Percentiles rank a stretch among this genome's conserved stretches.
Evolutionary conservation across 2,113 vertebrate species (phyloP).

Genomic region (Plecotus auritus): DNA sequence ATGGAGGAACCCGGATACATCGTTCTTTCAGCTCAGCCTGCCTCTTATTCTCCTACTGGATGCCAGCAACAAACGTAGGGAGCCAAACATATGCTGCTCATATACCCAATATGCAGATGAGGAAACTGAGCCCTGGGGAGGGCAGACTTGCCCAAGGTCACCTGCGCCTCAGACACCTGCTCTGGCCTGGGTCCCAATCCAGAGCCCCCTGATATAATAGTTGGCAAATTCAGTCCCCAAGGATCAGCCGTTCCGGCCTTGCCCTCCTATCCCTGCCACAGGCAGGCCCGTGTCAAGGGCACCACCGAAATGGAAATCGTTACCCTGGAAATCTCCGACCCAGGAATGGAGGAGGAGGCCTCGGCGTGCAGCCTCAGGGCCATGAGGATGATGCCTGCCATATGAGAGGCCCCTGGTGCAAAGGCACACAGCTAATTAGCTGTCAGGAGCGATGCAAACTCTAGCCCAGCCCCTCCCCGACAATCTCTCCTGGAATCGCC

Average conservation of each 20-base stretch:
- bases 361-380: neutral
- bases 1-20: rapidly evolving
- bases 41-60: rapidly evolving
- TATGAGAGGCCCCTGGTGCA: neutral
- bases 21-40: neutral
- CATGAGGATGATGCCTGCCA: neutral
- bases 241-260: neutral
- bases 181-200: neutral
- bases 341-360: neutral
- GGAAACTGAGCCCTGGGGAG: neutral
- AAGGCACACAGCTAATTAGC: constrained; percentile 65
- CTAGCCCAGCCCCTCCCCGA: constrained; percentile 18
- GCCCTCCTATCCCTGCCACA: neutral
- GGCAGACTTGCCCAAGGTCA: neutral
- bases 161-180: rapidly evolving
- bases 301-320: neutral
- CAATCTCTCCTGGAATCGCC: constrained; percentile 49
- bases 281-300: neutral
- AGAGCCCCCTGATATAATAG: rapidly evolving
- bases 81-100: rapidly evolving
- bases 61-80: rapidly evolving
- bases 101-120: neutral
- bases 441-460: constrained; percentile 44
- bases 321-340: neutral
- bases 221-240: neutral